Percentiles rank a stretch among this genome's conserved stretches.
Conservation (phyloP, 2,113 vertebrate genomes). For the Catharus bicknelli region DNA sequence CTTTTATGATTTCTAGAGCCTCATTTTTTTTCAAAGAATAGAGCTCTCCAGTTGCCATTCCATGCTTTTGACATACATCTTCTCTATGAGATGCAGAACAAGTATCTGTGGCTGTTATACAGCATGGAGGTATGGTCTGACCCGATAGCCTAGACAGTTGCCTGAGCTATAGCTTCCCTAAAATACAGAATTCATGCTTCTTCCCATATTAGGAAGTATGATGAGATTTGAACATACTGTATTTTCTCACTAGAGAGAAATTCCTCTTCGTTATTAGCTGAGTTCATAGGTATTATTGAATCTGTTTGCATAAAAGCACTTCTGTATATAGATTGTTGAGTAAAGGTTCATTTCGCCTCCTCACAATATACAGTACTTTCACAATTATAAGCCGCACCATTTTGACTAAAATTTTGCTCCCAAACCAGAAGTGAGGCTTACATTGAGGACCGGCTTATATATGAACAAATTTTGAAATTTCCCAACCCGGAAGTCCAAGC, state of each 20-base stretch:
- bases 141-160: neutral
- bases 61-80: neutral
- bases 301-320: neutral
- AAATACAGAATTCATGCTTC: neutral
- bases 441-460: no score
- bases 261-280: neutral
- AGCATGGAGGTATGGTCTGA: neutral
- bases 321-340: neutral
- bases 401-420: no score
- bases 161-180: neutral
- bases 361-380: neutral
- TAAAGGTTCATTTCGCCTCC: neutral
- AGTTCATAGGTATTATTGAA: neutral
- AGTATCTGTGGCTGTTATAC: neutral
- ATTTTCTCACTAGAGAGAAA: neutral
- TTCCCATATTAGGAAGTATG: neutral
- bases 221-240: neutral
- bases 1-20: neutral
- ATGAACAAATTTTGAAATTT: no score
- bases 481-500: no score
- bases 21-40: neutral
- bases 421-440: no score
- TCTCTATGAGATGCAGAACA: neutral
- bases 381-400: no score
- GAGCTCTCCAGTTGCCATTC: neutral